Evolutionary conservation across 2,888 invertebrate genomes (phyloP).

Genomic region (Phortica magna): DNA sequence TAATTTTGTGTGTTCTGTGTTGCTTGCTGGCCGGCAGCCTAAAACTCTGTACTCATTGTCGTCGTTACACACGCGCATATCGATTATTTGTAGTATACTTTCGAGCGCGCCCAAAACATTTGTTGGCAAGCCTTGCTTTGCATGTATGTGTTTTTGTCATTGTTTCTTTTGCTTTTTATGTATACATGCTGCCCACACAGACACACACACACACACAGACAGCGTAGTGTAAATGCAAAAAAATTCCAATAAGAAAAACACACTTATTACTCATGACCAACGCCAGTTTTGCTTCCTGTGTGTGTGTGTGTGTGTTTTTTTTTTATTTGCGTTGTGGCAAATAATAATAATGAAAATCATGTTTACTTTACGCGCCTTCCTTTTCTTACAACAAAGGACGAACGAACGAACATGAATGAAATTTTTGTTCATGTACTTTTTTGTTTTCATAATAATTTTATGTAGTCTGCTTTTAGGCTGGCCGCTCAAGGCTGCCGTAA

Average conservation of each 20-base stretch:
- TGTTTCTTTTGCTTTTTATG: background rate
- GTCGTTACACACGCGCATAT: slow-evolving; percentile 14
- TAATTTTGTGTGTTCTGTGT: slow-evolving; percentile 21
- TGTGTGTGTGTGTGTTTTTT: background rate
- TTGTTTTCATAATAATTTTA: slow-evolving; percentile 39
- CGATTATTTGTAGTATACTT: slow-evolving; percentile 34
- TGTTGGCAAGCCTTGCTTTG: background rate
- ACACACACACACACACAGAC: slow-evolving; percentile 27
- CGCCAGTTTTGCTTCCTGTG: background rate
- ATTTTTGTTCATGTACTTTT: slow-evolving; percentile 5
- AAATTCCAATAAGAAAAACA: slow-evolving; percentile 9
- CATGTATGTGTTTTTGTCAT: background rate
- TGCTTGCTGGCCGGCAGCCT: slow-evolving; percentile 31
- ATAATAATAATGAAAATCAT: slow-evolving; percentile 24
- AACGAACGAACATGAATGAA: slow-evolving; percentile 14
- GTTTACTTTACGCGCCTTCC: slow-evolving; percentile 9
- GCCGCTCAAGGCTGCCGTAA: slow-evolving; percentile 31
- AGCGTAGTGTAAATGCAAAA: slow-evolving; percentile 12
- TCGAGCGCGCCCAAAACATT: background rate
- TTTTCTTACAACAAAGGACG: background rate
- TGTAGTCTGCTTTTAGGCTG: slow-evolving; percentile 51
- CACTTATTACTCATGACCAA: slow-evolving; percentile 18
- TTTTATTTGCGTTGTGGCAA: background rate
- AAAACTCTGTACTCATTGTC: slow-evolving; percentile 5
- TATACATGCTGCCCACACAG: slow-evolving; percentile 2